Evolutionary conservation across 2,797 vertebrate genomes (phyloP), one percentile per base, ranked within the genome.

Genomic region (Chiloscyllium punctatum): DNA sequence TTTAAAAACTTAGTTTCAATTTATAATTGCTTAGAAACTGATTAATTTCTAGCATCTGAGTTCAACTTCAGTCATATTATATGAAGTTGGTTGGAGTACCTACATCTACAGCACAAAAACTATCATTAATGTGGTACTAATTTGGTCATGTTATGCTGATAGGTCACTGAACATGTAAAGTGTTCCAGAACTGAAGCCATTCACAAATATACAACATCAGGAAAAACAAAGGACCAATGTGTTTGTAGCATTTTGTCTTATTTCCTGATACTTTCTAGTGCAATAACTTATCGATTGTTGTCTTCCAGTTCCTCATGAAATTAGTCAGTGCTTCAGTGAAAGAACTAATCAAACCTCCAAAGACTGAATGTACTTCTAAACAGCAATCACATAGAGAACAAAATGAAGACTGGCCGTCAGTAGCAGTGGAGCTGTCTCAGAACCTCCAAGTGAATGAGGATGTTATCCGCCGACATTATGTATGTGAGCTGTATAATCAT

Each of bases 401-500:
- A 82, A 97, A 98, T 95, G 97, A 96, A 51, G 97, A 98, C 96
- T 99, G 99, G 99, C 98, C 99, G 8, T 97, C 97, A 6, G 96
- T 99, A 95, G 98, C 98, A 95, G 96, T 97, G 33, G 98, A 99
- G 96, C 96, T 99, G 96, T 98, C 98, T 92, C 97, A 98, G 42
- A 97, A 98, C 96, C 98, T 99, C 96, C 99, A 99, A 96, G 97
- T 99, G 88, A 98, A 97, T 69, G 98, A 98, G 2, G 99, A 99
- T 96, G 97, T 98, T 57, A 97, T 99, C 86, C 97, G 96, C 94
- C 97, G 99, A 96, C 98, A 99, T 97, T 98, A 99, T 0, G 98
- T 99, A 77, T 98, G 98, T 94, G 99, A 99, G 96, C 98, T 99
- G 3, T 99, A 99, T 96, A 99, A 97, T 97, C 98, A 99, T 0